Evolutionary conservation across 2,113 vertebrate genomes (phyloP).

Genomic region (Brienomyrus longianalis): DNA sequence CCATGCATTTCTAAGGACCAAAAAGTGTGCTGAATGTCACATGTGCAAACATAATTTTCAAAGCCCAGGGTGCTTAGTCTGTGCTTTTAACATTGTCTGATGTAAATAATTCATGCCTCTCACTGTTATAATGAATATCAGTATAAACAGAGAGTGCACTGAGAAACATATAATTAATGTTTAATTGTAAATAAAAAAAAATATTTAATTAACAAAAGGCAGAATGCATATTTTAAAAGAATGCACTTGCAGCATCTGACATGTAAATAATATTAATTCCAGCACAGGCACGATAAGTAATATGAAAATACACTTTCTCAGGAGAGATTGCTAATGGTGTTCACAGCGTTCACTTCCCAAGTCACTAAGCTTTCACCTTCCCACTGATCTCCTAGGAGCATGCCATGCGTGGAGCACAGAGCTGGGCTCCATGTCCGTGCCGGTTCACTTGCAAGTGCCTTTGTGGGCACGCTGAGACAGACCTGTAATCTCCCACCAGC

Average conservation of each 20-base stretch:
- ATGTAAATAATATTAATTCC: not conserved
- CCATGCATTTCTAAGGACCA: not conserved
- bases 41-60: not conserved
- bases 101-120: not conserved
- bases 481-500: constrained; percentile 25
- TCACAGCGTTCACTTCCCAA: not conserved
- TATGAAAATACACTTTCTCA: not conserved
- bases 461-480: not conserved
- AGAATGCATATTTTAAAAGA: not conserved
- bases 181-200: not conserved
- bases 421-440: not conserved
- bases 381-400: not conserved
- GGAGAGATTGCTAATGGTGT: not conserved
- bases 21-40: not conserved
- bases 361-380: not conserved
- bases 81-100: not conserved
- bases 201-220: not conserved
- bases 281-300: not conserved
- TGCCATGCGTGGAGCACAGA: constrained; percentile 25
- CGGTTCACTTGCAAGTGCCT: not conserved
- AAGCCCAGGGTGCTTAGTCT: not conserved
- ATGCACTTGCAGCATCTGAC: not conserved
- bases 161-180: not conserved
- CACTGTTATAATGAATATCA: not conserved
- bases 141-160: not conserved